A percentile compares a stretch with the other conserved stretches of the same genome.
Evolutionary conservation across 2,797 vertebrate genomes (phyloP).

Genomic region (Lacerta bilineata): DNA sequence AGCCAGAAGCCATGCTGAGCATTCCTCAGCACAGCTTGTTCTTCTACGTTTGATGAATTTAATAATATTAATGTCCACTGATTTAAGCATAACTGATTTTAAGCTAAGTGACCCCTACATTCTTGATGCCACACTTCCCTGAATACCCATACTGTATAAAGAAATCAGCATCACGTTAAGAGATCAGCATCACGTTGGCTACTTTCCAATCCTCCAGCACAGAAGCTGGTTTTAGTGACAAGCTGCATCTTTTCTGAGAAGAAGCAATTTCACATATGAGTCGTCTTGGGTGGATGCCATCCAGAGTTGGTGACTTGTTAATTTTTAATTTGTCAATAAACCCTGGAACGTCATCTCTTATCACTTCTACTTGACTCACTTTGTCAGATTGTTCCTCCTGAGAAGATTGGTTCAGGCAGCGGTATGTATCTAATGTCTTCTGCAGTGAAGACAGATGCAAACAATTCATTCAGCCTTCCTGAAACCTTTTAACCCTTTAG

Average conservation of each 20-base stretch:
- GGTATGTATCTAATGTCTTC: not conserved
- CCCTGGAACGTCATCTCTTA: slow-evolving; percentile 8
- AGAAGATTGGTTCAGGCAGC: slow-evolving; percentile 3
- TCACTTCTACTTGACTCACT: slow-evolving; percentile 1
- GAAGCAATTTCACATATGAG: slow-evolving; percentile 37
- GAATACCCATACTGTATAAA: not conserved
- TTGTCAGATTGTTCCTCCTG: not conserved
- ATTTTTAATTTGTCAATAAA: slow-evolving; percentile 30
- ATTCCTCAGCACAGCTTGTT: not conserved
- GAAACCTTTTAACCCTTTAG: too few relatives aligned
- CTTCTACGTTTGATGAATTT: not conserved
- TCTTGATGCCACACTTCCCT: not conserved
- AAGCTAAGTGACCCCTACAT: not conserved
- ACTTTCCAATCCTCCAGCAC: not conserved
- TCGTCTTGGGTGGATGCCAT: slow-evolving; percentile 8
- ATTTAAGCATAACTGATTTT: not conserved
- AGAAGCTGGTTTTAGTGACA: slow-evolving; percentile 1
- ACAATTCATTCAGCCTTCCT: not conserved
- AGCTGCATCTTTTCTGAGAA: not conserved
- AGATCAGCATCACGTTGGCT: not conserved
- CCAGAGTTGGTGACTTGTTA: slow-evolving; percentile 11
- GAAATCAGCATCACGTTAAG: not conserved
- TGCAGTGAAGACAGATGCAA: not conserved
- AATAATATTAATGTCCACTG: not conserved
- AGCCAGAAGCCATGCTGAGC: not conserved